Evolutionary conservation across 2,888 invertebrate genomes (phyloP).

Genomic region (Uloborus plumipes): DNA sequence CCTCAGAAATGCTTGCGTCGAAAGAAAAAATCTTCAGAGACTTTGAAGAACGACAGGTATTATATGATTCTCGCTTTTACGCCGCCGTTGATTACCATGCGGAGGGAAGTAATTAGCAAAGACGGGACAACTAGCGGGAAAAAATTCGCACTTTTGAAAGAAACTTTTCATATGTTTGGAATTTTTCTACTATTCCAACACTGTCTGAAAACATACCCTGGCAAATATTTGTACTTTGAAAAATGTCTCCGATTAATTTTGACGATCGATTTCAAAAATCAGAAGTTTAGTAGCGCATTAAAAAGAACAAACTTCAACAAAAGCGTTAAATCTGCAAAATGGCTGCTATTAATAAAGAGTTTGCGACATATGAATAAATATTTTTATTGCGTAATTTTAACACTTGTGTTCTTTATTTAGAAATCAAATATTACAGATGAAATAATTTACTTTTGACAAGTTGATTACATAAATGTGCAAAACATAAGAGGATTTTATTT

Average conservation of each 20-base stretch:
- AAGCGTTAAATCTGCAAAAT: constrained; percentile 3
- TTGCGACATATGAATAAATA: background rate
- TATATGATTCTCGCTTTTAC: constrained; percentile 20
- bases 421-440: too few species aligned
- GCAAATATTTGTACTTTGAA: background rate
- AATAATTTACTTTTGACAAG: too few species aligned
- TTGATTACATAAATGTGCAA: too few species aligned
- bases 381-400: background rate
- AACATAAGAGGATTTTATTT: too few species aligned
- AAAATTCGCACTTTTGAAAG: constrained; percentile 17
- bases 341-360: constrained; percentile 1
- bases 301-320: constrained; percentile 3
- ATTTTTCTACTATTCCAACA: constrained; percentile 4
- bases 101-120: constrained; percentile 26
- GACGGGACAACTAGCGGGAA: background rate
- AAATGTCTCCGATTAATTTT: background rate
- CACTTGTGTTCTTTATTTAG: too few species aligned
- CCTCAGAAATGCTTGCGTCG: constrained; percentile 23
- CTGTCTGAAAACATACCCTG: background rate
- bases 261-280: constrained; percentile 5
- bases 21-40: constrained; percentile 14
- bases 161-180: background rate
- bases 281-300: background rate
- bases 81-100: constrained; percentile 6
- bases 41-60: constrained; percentile 42